phyloP scores from a whole-genome alignment of 2,797 vertebrate species.

The Cyprinodon diabolis region DNA sequence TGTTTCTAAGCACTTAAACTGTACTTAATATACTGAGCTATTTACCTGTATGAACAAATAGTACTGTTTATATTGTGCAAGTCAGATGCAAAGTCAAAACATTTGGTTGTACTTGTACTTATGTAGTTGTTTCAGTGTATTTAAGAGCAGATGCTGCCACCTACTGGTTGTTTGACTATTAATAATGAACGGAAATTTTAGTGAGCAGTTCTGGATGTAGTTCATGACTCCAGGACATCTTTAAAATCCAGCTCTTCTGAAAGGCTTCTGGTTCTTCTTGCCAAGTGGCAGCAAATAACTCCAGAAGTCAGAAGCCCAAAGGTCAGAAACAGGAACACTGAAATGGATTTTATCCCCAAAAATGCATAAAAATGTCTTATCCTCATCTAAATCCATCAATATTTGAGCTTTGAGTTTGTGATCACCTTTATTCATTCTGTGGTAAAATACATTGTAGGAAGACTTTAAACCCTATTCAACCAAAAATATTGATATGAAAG shows the following conservation, averaged over 20 bases:
- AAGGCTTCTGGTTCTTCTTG: neutral
- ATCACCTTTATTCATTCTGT: neutral
- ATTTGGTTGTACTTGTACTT: neutral
- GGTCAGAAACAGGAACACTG: neutral
- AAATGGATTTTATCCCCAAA: neutral
- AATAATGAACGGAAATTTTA: neutral
- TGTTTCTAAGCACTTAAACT: neutral
- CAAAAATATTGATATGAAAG: neutral
- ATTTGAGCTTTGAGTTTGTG: neutral
- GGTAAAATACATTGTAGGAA: neutral
- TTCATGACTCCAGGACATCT: neutral
- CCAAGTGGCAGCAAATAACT: neutral
- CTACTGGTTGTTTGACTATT: constrained; percentile 42
- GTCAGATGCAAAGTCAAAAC: neutral
- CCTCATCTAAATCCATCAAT: neutral
- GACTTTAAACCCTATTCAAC: neutral
- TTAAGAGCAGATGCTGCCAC: constrained; percentile 42
- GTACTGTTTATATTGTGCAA: constrained; percentile 4
- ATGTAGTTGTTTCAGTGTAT: constrained; percentile 12
- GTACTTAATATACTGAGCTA: constrained; percentile 19
- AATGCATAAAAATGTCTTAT: neutral
- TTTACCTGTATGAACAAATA: constrained; percentile 31
- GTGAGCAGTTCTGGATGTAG: neutral
- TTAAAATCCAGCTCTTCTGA: neutral
- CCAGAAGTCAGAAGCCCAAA: no score